Evolutionary conservation across 37 sponge, comb jelly and placozoan genomes (phyloP).

Genomic region (Cliona cf. orientalis): DNA sequence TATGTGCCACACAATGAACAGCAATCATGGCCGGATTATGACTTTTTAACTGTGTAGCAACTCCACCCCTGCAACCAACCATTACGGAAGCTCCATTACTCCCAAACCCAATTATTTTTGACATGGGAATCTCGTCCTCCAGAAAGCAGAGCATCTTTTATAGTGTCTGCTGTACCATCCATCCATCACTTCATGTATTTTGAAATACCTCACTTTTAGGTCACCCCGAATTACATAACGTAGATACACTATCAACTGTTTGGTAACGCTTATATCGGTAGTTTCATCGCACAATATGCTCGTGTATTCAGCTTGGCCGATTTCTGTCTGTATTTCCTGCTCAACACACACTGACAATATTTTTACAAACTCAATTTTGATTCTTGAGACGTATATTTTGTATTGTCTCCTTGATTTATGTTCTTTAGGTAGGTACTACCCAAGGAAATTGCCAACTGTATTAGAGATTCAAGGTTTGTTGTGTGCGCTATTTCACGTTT

Average conservation of each 20-base stretch:
- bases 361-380: constrained; percentile 2
- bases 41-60: constrained; percentile 27
- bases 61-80: constrained; percentile 21
- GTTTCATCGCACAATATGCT: constrained; percentile 36
- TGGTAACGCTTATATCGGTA: constrained; percentile 27
- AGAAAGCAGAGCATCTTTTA: constrained; percentile 5
- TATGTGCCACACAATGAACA: constrained; percentile 41
- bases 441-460: background rate
- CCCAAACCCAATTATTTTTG: constrained; percentile 25
- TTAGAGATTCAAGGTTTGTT: background rate
- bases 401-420: background rate
- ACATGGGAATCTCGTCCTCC: background rate
- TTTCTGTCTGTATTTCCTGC: background rate
- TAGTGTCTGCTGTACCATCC: constrained; percentile 46
- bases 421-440: background rate
- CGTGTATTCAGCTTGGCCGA: background rate
- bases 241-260: constrained; percentile 14
- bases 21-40: constrained; percentile 20
- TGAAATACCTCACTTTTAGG: background rate
- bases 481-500: constrained; percentile 12
- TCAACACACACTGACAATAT: background rate
- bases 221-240: background rate
- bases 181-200: constrained; percentile 3
- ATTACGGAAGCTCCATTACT: constrained; percentile 59
- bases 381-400: constrained; percentile 5